Percentiles rank a stretch among this genome's conserved stretches.
Evolutionary conservation across 2,113 vertebrate species (phyloP).

Genomic region (Anarhynchus alexandrinus): DNA sequence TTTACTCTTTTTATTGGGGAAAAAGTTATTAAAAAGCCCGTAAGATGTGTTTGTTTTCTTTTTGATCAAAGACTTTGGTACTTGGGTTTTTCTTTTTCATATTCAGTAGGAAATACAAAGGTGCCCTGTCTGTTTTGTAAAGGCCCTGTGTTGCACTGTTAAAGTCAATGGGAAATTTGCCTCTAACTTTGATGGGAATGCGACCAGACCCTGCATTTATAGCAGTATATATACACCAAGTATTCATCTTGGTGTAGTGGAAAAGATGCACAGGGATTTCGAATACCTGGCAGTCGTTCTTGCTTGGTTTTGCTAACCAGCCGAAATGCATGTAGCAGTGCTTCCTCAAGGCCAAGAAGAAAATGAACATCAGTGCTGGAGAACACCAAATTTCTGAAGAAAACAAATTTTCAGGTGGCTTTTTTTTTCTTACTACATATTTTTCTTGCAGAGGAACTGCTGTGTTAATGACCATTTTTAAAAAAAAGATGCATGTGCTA

Average conservation of each 20-base stretch:
- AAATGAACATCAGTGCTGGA: neutral
- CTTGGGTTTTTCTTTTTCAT: neutral
- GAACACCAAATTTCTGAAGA: neutral
- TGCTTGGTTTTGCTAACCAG: neutral
- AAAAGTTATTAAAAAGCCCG: constrained; percentile 29
- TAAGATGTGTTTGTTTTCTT: neutral
- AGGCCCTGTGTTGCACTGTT: neutral
- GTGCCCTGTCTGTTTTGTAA: constrained; percentile 17
- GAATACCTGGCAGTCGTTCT: neutral
- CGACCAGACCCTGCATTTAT: neutral
- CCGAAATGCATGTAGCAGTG: neutral
- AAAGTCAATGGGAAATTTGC: neutral
- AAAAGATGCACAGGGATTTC: neutral
- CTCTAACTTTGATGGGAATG: neutral
- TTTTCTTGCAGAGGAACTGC: neutral
- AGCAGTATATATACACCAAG: too few species aligned
- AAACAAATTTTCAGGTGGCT: neutral
- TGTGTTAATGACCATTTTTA: neutral
- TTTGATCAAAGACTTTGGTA: constrained; percentile 25
- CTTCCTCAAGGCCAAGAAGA: neutral
- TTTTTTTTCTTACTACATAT: neutral
- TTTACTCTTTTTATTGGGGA: constrained; percentile 36
- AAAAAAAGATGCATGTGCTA: neutral
- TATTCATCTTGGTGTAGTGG: neutral
- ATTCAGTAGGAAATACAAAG: constrained; percentile 23